Conservation (phyloP, 1,140 invertebrate species). For the Sminthurides bifidus region DNA sequence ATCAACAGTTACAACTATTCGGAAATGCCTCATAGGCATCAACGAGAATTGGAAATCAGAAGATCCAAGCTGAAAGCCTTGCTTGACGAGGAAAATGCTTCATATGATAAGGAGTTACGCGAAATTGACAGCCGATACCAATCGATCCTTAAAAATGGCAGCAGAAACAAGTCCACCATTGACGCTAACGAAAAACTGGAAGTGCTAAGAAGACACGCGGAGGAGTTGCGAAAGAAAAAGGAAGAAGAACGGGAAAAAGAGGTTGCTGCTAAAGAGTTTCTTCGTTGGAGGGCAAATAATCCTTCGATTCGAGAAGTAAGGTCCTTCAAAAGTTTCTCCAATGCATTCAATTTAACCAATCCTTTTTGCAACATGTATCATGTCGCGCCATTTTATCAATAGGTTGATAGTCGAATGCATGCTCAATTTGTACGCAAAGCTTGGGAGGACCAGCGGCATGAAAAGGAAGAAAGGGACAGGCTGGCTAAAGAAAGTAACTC, state of each 20-base stretch:
- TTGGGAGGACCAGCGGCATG: slow-evolving; percentile 1
- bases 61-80: background rate
- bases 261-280: slow-evolving; percentile 3
- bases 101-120: background rate
- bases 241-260: slow-evolving; percentile 4
- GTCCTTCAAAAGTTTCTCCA: background rate
- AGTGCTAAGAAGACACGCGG: background rate
- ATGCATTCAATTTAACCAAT: background rate
- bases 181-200: background rate
- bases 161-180: background rate
- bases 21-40: background rate
- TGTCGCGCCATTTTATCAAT: background rate
- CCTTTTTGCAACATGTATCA: background rate
- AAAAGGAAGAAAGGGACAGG: background rate
- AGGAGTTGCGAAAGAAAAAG: background rate
- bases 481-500: background rate
- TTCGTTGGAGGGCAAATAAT: slow-evolving; percentile 6
- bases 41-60: background rate
- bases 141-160: background rate
- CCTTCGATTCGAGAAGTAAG: slow-evolving; percentile 6
- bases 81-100: background rate
- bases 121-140: slow-evolving; percentile 1
- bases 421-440: slow-evolving; percentile 2
- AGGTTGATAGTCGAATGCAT: slow-evolving; percentile 6
- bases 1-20: background rate